Evolutionary conservation across 2,113 vertebrate genomes (phyloP), one percentile per base, ranked within the genome.

Genomic region (Mixornis gularis): DNA sequence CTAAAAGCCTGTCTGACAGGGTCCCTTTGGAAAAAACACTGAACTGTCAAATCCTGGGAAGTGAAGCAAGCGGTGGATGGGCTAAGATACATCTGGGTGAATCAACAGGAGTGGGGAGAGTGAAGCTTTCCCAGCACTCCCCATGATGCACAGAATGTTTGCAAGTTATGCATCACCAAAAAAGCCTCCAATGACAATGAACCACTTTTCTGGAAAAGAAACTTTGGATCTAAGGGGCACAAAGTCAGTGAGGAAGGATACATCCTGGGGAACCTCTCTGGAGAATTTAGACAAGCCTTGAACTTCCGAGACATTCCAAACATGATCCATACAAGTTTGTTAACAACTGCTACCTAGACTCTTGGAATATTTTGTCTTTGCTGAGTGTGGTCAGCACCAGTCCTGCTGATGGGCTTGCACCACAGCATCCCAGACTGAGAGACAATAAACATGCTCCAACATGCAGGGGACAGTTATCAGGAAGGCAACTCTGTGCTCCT

Each of bases 221-320:
- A 1, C 27, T 46, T 52, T 56, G 34, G 10, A 11, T 58, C 25
- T 49, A 19, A 68, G 66, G 48, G 15, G 51, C 9, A 13, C 0
- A 0, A 53, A n/a, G 13, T 46, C 48, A 68, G 14, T 15, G 34
- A 63, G 48, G 34, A 79, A 9, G 32, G 22, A 6, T 25, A 7
- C 0, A 0, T 58, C 40, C 30, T 72, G 44, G 44, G n/a, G 76
- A 41, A 19, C 21, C 4, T 65, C 29, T 58, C 26, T 79, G 58
- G 72, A 72, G 44, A 60, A 34, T 59, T 76, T 6, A 51, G 13
- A 22, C 10, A 85, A 48, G 7, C 4, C 53, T 48, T 72, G 46
- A 68, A 12, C 22, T 71, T 71, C 53, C 69, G 40, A 55, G 17
- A 19, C 21, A 12, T 63, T 79, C 49, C 36, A 30, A 71, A 21